Conservation (phyloP, 2,113 vertebrate species). For the Halcyon malimbica region DNA sequence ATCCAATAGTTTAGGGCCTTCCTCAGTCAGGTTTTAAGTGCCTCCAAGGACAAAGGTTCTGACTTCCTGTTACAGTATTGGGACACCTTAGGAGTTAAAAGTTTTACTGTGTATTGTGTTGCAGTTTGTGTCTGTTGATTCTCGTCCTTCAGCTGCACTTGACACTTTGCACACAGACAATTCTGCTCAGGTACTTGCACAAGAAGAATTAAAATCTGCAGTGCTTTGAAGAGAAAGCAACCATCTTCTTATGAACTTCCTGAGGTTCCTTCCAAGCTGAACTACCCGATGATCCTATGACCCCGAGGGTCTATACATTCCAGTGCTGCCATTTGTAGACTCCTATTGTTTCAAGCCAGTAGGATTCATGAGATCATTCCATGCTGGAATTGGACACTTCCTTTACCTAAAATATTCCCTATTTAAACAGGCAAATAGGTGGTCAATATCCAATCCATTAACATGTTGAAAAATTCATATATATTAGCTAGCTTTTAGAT, state of each 20-base stretch:
- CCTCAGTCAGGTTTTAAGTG: not conserved
- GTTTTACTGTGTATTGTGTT: not conserved
- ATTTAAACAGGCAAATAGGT: not conserved
- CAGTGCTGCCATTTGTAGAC: not conserved
- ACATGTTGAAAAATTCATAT: not conserved
- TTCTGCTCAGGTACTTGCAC: not conserved
- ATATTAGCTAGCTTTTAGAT: not conserved
- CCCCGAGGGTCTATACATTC: not conserved
- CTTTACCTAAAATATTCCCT: not conserved
- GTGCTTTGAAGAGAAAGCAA: not conserved
- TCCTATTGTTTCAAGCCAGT: not conserved
- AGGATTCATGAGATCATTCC: not conserved
- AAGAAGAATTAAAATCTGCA: not conserved
- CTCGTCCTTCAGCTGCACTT: not conserved
- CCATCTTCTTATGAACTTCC: not conserved
- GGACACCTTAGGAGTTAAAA: not conserved
- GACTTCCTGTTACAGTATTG: not conserved
- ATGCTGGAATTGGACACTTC: not conserved
- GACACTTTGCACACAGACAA: not conserved
- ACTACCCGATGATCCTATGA: not conserved
- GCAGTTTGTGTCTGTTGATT: not conserved
- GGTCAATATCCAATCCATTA: not conserved
- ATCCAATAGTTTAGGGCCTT: not conserved
- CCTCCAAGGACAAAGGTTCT: not conserved
- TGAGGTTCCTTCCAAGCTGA: not conserved